Conservation (phyloP, 2,797 vertebrate genomes). For the Brachyalestes nurse region DNA sequence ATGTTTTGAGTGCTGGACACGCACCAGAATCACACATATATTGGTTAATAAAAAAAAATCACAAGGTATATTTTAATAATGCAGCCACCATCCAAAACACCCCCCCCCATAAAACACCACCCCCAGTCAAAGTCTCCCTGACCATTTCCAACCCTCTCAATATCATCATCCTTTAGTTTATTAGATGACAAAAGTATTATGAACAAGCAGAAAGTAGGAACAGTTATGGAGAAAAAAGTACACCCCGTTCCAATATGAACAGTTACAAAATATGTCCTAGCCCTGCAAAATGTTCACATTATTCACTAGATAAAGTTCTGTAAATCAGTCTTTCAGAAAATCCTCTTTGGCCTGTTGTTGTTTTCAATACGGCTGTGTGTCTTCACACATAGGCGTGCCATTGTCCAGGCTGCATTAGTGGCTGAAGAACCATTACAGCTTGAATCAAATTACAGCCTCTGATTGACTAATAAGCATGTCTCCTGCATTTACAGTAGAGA, state of each 20-base stretch:
- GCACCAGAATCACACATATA: too few species aligned
- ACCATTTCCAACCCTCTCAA: not conserved
- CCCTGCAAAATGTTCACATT: not conserved
- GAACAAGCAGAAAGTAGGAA: not conserved
- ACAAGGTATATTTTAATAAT: too few species aligned
- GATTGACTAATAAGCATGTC: slow-evolving; percentile 79
- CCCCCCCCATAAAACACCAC: too few species aligned
- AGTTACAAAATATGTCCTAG: too few species aligned
- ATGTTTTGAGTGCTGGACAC: too few species aligned
- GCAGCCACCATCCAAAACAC: too few species aligned
- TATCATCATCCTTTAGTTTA: not conserved
- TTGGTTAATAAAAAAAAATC: too few species aligned
- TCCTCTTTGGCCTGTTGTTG: slow-evolving; percentile 19
- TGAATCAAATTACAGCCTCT: slow-evolving; percentile 77
- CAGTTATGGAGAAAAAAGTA: not conserved
- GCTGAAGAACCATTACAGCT: slow-evolving; percentile 74
- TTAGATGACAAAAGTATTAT: not conserved
- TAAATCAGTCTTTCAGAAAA: slow-evolving; percentile 9
- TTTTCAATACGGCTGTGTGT: slow-evolving; percentile 62
- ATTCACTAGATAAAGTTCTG: slow-evolving; percentile 8
- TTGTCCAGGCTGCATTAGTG: slow-evolving; percentile 67
- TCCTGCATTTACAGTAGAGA: slow-evolving; percentile 80
- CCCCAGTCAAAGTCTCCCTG: too few species aligned
- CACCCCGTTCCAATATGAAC: too few species aligned
- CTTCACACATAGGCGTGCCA: slow-evolving; percentile 66